Evolutionary conservation across 2,888 invertebrate genomes (phyloP), one percentile per base, ranked within the genome.

Genomic region (Coenonympha arcania): DNA sequence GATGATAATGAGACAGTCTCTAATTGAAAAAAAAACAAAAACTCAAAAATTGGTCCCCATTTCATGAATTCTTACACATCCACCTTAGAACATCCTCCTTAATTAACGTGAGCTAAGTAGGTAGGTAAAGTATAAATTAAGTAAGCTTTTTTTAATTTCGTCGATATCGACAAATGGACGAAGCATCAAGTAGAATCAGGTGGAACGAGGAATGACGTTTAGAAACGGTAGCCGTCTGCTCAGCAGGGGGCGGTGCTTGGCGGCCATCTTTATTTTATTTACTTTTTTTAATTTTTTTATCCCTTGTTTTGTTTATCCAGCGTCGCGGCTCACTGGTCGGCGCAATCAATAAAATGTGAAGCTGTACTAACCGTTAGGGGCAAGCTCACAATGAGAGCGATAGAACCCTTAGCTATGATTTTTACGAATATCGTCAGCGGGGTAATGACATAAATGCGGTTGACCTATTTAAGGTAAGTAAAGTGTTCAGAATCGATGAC

Each of bases 251-350:
- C 82, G 84, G 78, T 72, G 73, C 81, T 63, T 67, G 69, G 65
- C 73, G 67, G 76, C 82, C 80, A 81, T 81, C 75, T 81, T 81
- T 73, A 73, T 78, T 80, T 79, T 74, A 69, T 74, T 73, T 66
- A 69, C 79, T 73, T 69, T 74, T 74, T 66, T 69, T n/a, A n/a
- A n/a, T n/a, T 16, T 73, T 78, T 78, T 80, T 77, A 72, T 64
- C 48, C 76, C 78, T 82, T 85, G 84, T 86, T 86, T 84, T 39
- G 84, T 85, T 86, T 84, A 82, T 80, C 83, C 82, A 82, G 73
- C 77, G 82, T 76, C 69, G 68, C 79, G 83, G 76, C 73, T 79
- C 63, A 84, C 66, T 81, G 83, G 73, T 59, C 63, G 69, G 65
- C 59, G 83, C 82, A 84, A 85, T 85, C 84, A 84, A 85, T 85